phyloP scores from a whole-genome alignment of 1,140 invertebrate species.

The Neelides sp. region DNA sequence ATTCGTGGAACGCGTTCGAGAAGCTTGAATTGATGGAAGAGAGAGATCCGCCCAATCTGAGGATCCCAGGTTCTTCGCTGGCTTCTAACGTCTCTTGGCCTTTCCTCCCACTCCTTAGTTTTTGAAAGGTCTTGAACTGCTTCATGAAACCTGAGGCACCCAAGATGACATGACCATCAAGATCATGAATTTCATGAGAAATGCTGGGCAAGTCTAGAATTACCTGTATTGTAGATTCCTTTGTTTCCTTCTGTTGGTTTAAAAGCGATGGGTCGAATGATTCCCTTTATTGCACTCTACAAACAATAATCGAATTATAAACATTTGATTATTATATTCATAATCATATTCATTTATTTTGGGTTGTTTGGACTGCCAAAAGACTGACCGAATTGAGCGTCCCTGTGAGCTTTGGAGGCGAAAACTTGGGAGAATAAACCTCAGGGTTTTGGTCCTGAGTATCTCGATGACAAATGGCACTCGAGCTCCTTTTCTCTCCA shows the following conservation, averaged over 20 bases:
- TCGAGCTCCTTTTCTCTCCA: conserved; percentile 3
- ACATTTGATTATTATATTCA: not conserved
- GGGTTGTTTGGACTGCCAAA: too few species aligned
- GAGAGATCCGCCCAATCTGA: not conserved
- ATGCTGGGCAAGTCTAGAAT: conserved; percentile 1
- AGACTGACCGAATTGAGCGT: conserved; percentile 8
- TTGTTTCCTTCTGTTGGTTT: conserved; percentile 49
- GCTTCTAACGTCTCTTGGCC: not conserved
- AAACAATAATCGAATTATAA: conserved; percentile 30
- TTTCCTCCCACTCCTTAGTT: not conserved
- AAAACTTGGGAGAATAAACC: not conserved
- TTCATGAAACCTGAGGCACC: not conserved
- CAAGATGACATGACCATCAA: not conserved
- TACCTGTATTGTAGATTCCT: not conserved
- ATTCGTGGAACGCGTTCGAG: too few species aligned
- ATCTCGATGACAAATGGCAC: not conserved
- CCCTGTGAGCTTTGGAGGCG: conserved; percentile 9
- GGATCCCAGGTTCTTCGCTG: conserved; percentile 5
- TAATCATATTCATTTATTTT: not conserved
- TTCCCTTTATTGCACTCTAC: conserved; percentile 42
- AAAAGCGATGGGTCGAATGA: conserved; percentile 61
- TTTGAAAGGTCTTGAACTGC: not conserved
- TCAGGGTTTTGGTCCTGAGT: not conserved
- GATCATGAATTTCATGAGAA: conserved; percentile 5
- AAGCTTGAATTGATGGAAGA: not conserved